Base-by-base conservation (phyloP, 2,797 vertebrate species). In the Tiaroga cobitis region DNA sequence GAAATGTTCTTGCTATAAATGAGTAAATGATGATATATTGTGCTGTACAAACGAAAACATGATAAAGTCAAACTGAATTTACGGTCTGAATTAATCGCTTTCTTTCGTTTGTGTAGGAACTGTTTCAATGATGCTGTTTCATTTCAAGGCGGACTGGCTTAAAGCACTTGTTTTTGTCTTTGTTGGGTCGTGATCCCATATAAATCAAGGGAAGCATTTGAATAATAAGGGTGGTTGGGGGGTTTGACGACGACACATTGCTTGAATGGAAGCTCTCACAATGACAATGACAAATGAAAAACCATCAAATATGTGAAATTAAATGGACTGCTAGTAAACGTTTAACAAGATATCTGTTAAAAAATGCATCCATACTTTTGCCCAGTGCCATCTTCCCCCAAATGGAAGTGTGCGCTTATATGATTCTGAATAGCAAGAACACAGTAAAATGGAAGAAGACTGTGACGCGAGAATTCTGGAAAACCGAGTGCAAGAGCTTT, bases 161-260 rank as follows among this genome's bases (percentile, higher is more conserved):
- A 94, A 95, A 95, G 95, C 95, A 96, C 95, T 96, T 95, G 34
- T 89, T 90, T 86, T 80, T 81, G 63, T 86, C 86, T 81, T 68
- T 16, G 85, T 80, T 80, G 77, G 88, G 32, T 54, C 24, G 19
- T 46, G 89, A 94, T 91, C 90, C 65, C 76, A 88, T 82, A 88
- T 91, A 92, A 93, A 90, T 94, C 88, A 90, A 92, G 90, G 92
- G 80, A 79, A 72, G 49, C 88, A 90, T 91, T 92, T 91, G 92
- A 93, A 90, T 91, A 94, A 95, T 95, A 94, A 94, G 92, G 93
- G 93, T 1, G 29, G 29, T 1, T 1, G 29, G 29, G 29, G 29
- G 29, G 29, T 29, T n/a, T n/a, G n/a, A n/a, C 29, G 29, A 2
- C 2, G 92, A 93, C 94, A 95, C 91, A 94, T 91, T 93, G 93